Evolutionary conservation across 2,113 vertebrate genomes (phyloP).

Genomic region (Heterochromis multidens): DNA sequence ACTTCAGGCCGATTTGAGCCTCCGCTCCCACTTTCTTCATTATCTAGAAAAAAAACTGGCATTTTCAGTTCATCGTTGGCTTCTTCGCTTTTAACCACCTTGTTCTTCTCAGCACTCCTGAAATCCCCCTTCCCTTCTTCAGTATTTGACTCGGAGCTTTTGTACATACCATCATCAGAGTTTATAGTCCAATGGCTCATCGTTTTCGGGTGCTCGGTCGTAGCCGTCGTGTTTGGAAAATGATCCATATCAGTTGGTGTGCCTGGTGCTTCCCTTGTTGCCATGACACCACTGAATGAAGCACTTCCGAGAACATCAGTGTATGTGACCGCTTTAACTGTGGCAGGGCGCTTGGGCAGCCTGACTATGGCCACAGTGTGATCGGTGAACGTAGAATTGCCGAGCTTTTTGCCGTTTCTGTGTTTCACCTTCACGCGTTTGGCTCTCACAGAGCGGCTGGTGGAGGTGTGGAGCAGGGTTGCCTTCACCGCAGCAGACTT

Average conservation of each 20-base stretch:
- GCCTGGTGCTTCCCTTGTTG: neutral
- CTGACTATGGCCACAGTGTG: neutral
- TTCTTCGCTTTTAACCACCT: neutral
- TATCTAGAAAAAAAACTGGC: neutral
- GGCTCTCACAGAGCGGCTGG: constrained; percentile 37
- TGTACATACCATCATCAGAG: neutral
- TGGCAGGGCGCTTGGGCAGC: neutral
- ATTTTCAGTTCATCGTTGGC: neutral
- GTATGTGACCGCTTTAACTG: neutral
- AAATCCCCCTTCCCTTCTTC: neutral
- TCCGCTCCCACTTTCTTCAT: constrained; percentile 30
- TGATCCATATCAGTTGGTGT: neutral
- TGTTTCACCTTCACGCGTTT: neutral
- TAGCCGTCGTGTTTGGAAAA: neutral
- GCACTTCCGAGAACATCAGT: constrained; percentile 46
- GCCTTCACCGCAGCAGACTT: neutral
- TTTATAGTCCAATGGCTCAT: neutral
- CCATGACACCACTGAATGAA: constrained; percentile 18
- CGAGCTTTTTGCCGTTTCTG: neutral
- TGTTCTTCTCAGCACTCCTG: neutral
- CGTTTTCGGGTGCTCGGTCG: neutral
- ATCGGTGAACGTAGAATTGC: neutral
- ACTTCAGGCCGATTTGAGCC: neutral
- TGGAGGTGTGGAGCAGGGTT: neutral
- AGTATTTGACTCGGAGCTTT: neutral